Evolutionary conservation across 2,797 vertebrate species (phyloP).

Genomic region (Ambastaia sidthimunki): DNA sequence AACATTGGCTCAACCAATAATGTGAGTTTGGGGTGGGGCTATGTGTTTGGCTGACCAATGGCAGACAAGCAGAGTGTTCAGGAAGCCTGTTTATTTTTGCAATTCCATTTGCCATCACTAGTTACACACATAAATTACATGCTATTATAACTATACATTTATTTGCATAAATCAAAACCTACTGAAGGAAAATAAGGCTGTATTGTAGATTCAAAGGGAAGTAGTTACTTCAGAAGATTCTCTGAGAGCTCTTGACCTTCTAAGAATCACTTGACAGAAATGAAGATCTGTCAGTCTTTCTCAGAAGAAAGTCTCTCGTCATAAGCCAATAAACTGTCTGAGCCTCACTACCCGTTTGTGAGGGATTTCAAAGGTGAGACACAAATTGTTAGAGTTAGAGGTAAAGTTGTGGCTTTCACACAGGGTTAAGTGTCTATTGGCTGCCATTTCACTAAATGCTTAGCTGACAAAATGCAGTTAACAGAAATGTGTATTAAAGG

Average conservation of each 20-base stretch:
- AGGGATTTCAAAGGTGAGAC: neutral
- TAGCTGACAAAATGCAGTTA: neutral
- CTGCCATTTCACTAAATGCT: neutral
- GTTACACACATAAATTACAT: no score
- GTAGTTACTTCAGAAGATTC: neutral
- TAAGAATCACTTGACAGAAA: conserved; percentile 3
- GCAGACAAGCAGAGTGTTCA: neutral
- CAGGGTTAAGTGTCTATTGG: neutral
- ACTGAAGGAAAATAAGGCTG: neutral
- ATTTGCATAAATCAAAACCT: neutral
- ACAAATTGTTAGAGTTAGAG: neutral
- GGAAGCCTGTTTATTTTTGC: neutral
- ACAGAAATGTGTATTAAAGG: no score
- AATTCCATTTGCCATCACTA: neutral
- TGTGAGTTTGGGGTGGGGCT: neutral
- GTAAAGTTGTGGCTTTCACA: conserved; percentile 1
- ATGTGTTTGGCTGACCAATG: neutral
- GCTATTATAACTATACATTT: no score
- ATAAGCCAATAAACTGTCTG: neutral
- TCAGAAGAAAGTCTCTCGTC: conserved; percentile 39
- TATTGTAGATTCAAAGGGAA: neutral
- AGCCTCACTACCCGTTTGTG: neutral
- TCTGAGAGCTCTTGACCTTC: neutral
- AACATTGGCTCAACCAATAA: neutral
- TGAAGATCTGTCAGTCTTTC: neutral